Conservation (phyloP, 2,113 vertebrate genomes). For the Phaetusa simplex region DNA sequence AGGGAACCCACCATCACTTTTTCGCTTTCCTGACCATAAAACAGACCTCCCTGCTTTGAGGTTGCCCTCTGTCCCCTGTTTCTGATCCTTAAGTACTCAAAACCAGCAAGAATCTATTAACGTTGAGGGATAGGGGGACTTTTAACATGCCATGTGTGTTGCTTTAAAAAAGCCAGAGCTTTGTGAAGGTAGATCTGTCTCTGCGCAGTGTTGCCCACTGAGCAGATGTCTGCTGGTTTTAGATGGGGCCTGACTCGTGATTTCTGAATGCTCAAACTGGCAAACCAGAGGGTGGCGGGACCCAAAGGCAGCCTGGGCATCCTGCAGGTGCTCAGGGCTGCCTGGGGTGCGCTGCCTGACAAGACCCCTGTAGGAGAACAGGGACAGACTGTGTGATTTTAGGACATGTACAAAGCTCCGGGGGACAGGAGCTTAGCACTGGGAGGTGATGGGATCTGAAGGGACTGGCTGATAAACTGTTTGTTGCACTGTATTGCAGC, state of each 20-base stretch:
- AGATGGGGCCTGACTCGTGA: background rate
- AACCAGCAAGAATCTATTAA: background rate
- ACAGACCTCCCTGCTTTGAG: background rate
- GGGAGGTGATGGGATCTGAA: background rate
- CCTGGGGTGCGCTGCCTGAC: too few species aligned
- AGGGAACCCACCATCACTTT: background rate
- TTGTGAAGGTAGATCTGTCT: background rate
- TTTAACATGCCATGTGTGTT: background rate
- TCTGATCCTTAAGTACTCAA: background rate
- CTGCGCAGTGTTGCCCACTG: background rate
- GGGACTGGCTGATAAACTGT: background rate
- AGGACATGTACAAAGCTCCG: background rate
- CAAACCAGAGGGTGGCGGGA: background rate
- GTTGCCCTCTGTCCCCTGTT: background rate
- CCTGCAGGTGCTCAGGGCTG: background rate
- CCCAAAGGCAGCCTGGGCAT: rapidly evolving
- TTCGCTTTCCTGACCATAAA: background rate
- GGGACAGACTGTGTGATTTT: background rate
- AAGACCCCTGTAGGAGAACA: background rate
- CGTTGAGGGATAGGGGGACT: background rate
- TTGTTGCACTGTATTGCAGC: background rate
- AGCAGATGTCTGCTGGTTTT: background rate
- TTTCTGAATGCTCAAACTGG: background rate
- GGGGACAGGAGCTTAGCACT: background rate
- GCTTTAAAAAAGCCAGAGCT: background rate